These are phyloP conservation scores for Zygogramma bicolorata DNA, from an alignment of 2,888 invertebrate genomes.

Conservation along the genomic window DNA sequence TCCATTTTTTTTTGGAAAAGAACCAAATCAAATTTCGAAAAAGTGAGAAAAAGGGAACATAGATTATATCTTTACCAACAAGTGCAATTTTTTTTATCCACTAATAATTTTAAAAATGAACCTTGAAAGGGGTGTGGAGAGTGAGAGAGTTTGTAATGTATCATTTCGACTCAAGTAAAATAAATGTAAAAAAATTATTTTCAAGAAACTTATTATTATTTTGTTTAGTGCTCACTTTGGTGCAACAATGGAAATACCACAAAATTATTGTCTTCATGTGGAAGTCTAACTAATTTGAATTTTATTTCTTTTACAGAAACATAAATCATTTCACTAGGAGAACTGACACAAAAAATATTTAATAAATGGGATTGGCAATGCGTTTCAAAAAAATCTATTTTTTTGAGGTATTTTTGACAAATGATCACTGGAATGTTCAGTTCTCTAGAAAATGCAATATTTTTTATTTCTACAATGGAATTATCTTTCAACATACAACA, in stretches of 20 bases:
- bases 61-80: too few species aligned
- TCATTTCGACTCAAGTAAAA: too few species aligned
- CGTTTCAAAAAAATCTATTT: constrained; percentile 1
- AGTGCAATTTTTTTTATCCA: too few species aligned
- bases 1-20: too few species aligned
- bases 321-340: neutral
- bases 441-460: constrained; percentile 3
- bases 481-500: constrained; percentile 2
- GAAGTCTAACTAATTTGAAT: constrained; percentile 2
- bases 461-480: constrained; percentile 8
- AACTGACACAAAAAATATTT: too few species aligned
- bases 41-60: too few species aligned
- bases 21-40: too few species aligned
- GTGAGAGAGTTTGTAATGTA: too few species aligned
- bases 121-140: too few species aligned
- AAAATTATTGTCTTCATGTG: neutral
- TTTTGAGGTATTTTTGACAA: neutral
- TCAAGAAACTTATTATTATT: neutral
- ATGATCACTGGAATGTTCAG: neutral
- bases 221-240: neutral
- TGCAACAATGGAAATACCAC: constrained; percentile 8
- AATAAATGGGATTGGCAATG: neutral
- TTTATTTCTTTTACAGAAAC: constrained; percentile 6
- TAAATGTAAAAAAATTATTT: too few species aligned
- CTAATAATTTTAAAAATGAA: too few species aligned